Percentiles rank a stretch among this genome's conserved stretches.
phyloP scores from a whole-genome alignment of 2,113 vertebrate genomes.

The Sander lucioperca region DNA sequence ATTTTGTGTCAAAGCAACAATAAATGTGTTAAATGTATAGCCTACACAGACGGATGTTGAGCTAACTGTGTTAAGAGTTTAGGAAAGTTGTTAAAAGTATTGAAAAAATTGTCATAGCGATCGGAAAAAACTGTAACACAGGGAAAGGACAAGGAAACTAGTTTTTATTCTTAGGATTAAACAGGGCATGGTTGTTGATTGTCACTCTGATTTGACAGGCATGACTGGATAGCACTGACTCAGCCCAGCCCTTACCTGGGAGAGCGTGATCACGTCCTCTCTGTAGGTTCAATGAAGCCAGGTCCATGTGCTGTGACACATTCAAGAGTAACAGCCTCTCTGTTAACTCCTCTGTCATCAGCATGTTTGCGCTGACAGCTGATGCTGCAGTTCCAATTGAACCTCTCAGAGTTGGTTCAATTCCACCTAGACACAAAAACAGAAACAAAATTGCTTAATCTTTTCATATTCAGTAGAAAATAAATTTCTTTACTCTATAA shows the following conservation, averaged over 20 bases:
- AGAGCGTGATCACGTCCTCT: slow-evolving; percentile 95
- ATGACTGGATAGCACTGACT: not conserved
- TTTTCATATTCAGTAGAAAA: not conserved
- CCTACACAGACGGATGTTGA: too few species aligned
- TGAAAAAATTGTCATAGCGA: too few species aligned
- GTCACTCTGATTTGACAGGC: slow-evolving; percentile 13
- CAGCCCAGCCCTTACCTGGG: slow-evolving; percentile 84
- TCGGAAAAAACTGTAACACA: too few species aligned
- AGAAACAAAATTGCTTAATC: not conserved
- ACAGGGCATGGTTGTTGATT: not conserved
- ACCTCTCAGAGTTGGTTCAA: slow-evolving; percentile 93
- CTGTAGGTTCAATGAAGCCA: slow-evolving; percentile 94
- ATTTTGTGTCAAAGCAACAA: too few species aligned
- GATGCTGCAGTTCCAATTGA: slow-evolving; percentile 87
- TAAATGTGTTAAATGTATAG: too few species aligned
- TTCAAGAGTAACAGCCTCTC: slow-evolving; percentile 88
- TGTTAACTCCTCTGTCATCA: slow-evolving; percentile 90
- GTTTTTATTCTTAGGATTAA: not conserved
- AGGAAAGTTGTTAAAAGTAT: too few species aligned
- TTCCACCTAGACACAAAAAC: slow-evolving; percentile 86
- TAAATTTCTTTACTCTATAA: not conserved
- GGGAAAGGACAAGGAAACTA: not conserved
- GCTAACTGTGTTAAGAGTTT: too few species aligned
- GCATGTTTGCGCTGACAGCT: slow-evolving; percentile 79
- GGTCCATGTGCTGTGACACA: slow-evolving; percentile 85